A percentile compares a stretch with the other conserved stretches of the same genome.
Conservation (phyloP, 2,888 invertebrate genomes). For the Dryobotodes eremita region DNA sequence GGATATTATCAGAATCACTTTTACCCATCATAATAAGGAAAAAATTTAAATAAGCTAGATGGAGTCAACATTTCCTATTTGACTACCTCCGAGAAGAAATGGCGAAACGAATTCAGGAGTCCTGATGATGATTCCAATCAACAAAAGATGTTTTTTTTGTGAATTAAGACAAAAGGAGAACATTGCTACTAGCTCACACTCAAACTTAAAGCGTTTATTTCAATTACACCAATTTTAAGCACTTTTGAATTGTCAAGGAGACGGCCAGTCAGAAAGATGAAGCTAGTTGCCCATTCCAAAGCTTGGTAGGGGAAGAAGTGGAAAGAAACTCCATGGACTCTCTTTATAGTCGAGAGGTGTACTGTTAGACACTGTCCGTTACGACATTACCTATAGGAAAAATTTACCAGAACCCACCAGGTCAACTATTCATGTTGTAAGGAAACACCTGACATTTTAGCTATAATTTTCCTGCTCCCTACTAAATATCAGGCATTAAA, state of each 20-base stretch:
- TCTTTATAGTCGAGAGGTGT: not conserved
- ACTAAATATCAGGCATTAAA: slow-evolving; percentile 59
- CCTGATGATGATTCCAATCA: not conserved
- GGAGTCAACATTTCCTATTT: too few species aligned
- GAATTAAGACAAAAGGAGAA: not conserved
- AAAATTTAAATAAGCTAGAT: not conserved
- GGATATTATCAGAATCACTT: too few species aligned
- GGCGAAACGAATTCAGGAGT: too few species aligned
- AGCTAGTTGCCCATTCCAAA: not conserved
- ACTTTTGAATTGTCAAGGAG: not conserved
- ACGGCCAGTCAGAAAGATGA: not conserved
- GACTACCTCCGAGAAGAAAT: too few species aligned
- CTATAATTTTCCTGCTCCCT: slow-evolving; percentile 54
- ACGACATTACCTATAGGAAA: not conserved
- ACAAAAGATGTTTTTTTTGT: not conserved
- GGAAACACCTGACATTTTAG: slow-evolving; percentile 48
- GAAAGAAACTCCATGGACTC: not conserved
- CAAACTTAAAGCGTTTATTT: not conserved
- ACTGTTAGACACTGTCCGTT: not conserved
- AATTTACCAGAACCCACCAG: slow-evolving; percentile 2
- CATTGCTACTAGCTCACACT: not conserved
- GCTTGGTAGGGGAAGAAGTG: not conserved
- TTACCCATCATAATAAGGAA: too few species aligned
- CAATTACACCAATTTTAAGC: not conserved
- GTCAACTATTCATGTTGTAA: slow-evolving; percentile 27